Percentiles rank a stretch among this genome's conserved stretches.
Evolutionary conservation across 2,888 invertebrate species (phyloP).

Genomic region (Caenorhabditis wallacei): DNA sequence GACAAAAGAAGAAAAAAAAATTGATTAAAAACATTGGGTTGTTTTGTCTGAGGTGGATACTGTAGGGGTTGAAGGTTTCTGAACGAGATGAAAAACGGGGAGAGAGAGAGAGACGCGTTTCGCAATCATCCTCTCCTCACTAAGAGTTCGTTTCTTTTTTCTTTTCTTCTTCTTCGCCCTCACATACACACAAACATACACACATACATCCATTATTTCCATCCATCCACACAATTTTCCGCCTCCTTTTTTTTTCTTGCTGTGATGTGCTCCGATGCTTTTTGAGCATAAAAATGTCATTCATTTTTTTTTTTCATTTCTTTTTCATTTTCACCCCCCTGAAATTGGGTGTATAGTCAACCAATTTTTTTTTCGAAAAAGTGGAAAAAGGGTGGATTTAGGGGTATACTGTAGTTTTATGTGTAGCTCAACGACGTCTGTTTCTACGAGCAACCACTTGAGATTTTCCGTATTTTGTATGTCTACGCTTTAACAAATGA

Average conservation of each 20-base stretch:
- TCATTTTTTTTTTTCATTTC: too few species aligned
- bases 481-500: too few species aligned
- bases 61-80: slow-evolving; percentile 9
- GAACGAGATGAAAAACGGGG: slow-evolving; percentile 5
- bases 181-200: slow-evolving; percentile 15
- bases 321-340: too few species aligned
- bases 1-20: neutral
- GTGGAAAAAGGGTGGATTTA: neutral
- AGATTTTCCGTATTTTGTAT: neutral
- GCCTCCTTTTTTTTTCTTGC: slow-evolving; percentile 1
- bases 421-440: neutral
- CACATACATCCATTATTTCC: slow-evolving; percentile 47
- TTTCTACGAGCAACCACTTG: neutral
- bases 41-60: neutral
- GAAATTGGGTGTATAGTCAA: too few species aligned
- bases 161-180: neutral
- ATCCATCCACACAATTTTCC: slow-evolving; percentile 16
- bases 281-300: slow-evolving; percentile 1
- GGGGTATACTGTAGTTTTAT: slow-evolving; percentile 15
- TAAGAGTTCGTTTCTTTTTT: slow-evolving; percentile 39
- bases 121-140: slow-evolving; percentile 37
- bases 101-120: slow-evolving; percentile 11
- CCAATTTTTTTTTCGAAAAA: too few species aligned
- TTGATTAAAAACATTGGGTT: neutral
- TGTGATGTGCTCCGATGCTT: slow-evolving; percentile 21